Conservation (phyloP, 2,797 vertebrate species). For the Morelia viridis region DNA sequence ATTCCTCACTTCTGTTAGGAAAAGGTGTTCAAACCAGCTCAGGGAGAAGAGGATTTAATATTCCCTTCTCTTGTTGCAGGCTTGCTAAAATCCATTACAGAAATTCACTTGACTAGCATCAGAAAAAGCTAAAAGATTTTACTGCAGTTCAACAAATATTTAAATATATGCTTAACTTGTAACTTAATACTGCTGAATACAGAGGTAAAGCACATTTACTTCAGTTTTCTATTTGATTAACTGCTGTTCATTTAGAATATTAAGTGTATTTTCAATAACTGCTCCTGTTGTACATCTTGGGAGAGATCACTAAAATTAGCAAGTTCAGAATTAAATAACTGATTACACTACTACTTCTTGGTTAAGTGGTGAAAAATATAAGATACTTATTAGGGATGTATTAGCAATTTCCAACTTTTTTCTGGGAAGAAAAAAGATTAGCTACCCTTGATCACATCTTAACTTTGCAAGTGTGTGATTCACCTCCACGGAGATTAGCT, state of each 20-base stretch:
- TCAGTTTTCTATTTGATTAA: background rate
- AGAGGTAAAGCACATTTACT: background rate
- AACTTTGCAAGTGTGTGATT: background rate
- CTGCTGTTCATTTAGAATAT: constrained; percentile 21
- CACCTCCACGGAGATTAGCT: background rate
- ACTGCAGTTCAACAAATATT: constrained; percentile 29
- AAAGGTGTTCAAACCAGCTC: background rate
- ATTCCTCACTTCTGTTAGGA: background rate
- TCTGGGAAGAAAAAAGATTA: background rate
- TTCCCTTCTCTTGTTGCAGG: background rate
- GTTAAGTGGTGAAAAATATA: background rate
- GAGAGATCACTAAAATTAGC: background rate
- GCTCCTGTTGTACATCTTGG: background rate
- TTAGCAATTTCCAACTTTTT: background rate
- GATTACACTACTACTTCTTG: background rate
- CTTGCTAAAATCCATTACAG: background rate
- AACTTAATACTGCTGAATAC: constrained; percentile 8
- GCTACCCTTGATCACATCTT: background rate
- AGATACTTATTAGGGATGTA: background rate
- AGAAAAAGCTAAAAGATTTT: constrained; percentile 36
- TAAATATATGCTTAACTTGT: constrained; percentile 6
- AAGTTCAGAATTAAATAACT: background rate
- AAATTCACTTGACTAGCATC: background rate
- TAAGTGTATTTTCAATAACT: background rate
- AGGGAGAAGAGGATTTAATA: background rate